Conservation (phyloP, 2,797 vertebrate species). For the Crocodylus rhombifer region DNA sequence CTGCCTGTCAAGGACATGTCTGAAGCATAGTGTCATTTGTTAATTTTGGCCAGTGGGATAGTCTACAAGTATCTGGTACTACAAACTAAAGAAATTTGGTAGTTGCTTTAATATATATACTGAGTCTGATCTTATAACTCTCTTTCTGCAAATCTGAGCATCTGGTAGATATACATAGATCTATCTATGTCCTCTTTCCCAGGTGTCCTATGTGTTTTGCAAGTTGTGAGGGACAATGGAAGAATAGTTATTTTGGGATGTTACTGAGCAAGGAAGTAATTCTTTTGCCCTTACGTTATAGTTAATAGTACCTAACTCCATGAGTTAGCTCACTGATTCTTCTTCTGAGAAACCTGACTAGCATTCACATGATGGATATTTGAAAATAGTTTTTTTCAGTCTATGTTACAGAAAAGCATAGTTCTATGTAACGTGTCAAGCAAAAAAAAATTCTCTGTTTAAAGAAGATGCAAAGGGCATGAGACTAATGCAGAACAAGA, state of each 20-base stretch:
- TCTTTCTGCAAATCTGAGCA: not conserved
- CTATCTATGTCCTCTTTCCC: not conserved
- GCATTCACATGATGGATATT: not conserved
- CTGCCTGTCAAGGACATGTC: not conserved
- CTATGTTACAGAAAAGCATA: not conserved
- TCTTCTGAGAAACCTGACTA: not conserved
- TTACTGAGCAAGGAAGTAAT: not conserved
- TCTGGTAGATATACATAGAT: not conserved
- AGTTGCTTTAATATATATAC: not conserved
- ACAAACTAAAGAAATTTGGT: not conserved
- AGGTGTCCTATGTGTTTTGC: not conserved
- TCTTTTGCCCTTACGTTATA: not conserved
- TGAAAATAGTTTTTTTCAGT: not conserved
- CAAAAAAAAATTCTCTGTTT: not conserved
- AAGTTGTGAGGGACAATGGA: not conserved
- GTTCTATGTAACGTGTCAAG: not conserved
- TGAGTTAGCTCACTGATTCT: not conserved
- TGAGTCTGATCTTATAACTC: too few species aligned
- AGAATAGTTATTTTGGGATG: not conserved
- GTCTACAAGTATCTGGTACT: not conserved
- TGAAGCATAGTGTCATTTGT: not conserved
- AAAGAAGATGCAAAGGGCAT: slow-evolving; percentile 3
- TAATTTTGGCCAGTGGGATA: not conserved
- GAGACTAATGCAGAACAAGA: not conserved
- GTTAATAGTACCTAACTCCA: not conserved